Evolutionary conservation across 2,888 invertebrate genomes (phyloP).

Genomic region (Zygothrica quintamaculata): DNA sequence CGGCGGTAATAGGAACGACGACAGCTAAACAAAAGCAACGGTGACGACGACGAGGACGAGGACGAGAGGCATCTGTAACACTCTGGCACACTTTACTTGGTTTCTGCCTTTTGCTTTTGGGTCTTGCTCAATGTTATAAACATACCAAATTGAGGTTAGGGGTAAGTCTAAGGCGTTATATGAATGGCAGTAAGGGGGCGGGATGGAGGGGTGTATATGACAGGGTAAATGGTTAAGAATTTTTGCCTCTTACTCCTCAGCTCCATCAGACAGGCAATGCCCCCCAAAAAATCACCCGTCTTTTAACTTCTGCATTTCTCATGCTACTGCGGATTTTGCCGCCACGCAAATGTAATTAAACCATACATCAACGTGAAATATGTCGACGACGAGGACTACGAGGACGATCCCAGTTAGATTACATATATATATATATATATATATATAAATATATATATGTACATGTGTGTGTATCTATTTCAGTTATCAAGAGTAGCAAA

Average conservation of each 20-base stretch:
- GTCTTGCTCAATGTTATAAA: slow-evolving; percentile 40
- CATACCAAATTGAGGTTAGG: slow-evolving; percentile 49
- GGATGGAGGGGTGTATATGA: background rate
- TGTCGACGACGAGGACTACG: slow-evolving; percentile 71
- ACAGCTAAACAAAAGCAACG: slow-evolving; percentile 76
- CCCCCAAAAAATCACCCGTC: slow-evolving; percentile 54
- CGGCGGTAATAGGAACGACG: slow-evolving; percentile 59
- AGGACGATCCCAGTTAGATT: slow-evolving; percentile 55
- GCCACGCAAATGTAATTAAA: slow-evolving; percentile 80
- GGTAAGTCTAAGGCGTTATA: no score
- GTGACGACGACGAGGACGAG: no score
- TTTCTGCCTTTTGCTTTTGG: slow-evolving; percentile 10
- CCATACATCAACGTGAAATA: slow-evolving; percentile 81
- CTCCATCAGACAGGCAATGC: no score
- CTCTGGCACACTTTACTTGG: slow-evolving; percentile 1
- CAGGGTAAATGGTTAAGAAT: no score
- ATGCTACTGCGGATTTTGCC: slow-evolving; percentile 50
- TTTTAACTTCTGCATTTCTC: background rate
- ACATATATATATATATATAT: slow-evolving; percentile 15
- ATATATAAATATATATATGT: slow-evolving; percentile 6
- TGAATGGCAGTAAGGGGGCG: no score
- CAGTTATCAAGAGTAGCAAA: slow-evolving; percentile 29
- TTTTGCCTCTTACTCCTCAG: slow-evolving; percentile 14
- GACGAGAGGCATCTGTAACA: slow-evolving; percentile 58
- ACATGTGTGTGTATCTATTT: slow-evolving; percentile 15